Base-by-base conservation (phyloP, 2,888 invertebrate genomes). In the Allygus modestus region DNA sequence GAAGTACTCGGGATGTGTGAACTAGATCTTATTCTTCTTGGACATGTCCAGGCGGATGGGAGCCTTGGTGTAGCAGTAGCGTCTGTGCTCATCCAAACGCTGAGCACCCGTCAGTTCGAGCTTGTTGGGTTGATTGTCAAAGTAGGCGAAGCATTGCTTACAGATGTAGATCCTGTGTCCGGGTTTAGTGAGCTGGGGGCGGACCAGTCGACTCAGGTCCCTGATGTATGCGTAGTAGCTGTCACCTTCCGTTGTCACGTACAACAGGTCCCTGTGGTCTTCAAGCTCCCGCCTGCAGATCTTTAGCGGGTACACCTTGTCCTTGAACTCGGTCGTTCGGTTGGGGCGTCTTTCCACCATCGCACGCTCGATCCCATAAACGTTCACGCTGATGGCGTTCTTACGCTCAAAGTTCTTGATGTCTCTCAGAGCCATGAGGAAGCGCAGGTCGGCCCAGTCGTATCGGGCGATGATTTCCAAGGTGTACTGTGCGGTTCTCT, bases 11-110 rank as follows among this genome's bases (percentile, higher is more conserved):
- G 41, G 17, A 41, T 37, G 26, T 7, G 89, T 85, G 82, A 89
- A 88, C 9, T 88, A 88, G 23, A 89, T 88, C 71, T 88, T 89
- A 82, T 87, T 87, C 85, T 90, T 89, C 79, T 89, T 89, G 81
- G 88, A 37, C 20, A 73, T 9, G 12, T 73, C 37, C 1, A 41
- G 7, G 4, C 73, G n/a, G 17, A 73, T 2, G 0, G 73, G 73
- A 7, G 2, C 28, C 2, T 73, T 1, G 1, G 2, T 0, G 11
- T 23, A 15, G n/a, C 73, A 73, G 31, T 37, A 73, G 9, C 41
- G 23, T 41, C n/a, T 1, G n/a, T 73, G 73, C 26, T 73, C 73
- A 1, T 26, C 23, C 9, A 73, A 20, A 9, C 73, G 33, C 23
- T 73, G 41, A 2, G 37, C 12, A 1, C 73, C 73, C 1, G 9